Conservation (phyloP, 2,888 invertebrate genomes). For the Zele albiditarsus region DNA sequence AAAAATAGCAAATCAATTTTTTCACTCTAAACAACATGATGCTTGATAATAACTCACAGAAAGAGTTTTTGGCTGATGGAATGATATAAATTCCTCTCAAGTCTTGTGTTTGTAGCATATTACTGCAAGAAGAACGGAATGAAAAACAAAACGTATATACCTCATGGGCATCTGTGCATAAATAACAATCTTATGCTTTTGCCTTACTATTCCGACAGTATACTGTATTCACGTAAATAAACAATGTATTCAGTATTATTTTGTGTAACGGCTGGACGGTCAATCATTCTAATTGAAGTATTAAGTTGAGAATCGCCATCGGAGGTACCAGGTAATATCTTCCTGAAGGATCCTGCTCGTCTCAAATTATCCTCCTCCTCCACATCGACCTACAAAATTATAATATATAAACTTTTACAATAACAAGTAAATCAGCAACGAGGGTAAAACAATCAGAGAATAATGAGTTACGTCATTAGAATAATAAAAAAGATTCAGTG, state of each 20-base stretch:
- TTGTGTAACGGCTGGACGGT: conserved; percentile 73
- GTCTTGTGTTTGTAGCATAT: conserved; percentile 88
- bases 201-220: conserved; percentile 94
- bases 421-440: background rate
- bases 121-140: conserved; percentile 76
- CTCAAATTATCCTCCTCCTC: conserved; percentile 71
- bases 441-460: background rate
- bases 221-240: conserved; percentile 90
- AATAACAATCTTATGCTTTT: background rate
- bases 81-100: conserved; percentile 93
- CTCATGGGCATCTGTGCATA: background rate
- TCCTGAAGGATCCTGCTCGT: conserved; percentile 76
- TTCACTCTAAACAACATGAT: background rate
- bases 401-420: conserved; percentile 23
- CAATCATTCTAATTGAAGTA: conserved; percentile 77
- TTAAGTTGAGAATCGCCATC: conserved; percentile 76
- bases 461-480: background rate
- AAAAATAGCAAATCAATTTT: conserved; percentile 20
- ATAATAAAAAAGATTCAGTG: background rate
- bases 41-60: conserved; percentile 77
- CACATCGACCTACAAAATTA: conserved; percentile 58
- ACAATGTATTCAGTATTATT: conserved; percentile 81
- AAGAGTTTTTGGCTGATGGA: conserved; percentile 88
- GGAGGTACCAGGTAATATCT: conserved; percentile 75
- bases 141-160: conserved; percentile 2